Conservation (phyloP, 2,797 vertebrate species). For the Mus caroli region DNA sequence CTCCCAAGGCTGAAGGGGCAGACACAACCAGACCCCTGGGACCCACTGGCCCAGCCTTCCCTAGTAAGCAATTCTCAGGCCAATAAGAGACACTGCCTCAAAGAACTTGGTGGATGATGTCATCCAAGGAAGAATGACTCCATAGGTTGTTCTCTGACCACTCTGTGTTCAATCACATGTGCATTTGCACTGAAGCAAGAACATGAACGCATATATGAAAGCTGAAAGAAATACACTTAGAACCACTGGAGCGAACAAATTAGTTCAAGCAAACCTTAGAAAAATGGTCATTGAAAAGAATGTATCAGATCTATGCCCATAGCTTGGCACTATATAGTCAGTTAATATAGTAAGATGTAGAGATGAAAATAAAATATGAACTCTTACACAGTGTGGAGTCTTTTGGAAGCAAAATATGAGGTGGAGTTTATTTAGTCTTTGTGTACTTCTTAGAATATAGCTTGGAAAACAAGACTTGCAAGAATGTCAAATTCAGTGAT, state of each 20-base stretch:
- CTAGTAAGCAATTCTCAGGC: background rate
- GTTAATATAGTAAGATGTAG: background rate
- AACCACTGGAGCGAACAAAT: conserved; percentile 65
- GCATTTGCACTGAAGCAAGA: background rate
- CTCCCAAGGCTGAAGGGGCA: background rate
- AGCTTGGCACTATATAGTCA: conserved; percentile 10
- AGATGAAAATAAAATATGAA: conserved; percentile 19
- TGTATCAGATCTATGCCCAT: conserved; percentile 43
- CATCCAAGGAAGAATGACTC: background rate
- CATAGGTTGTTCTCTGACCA: background rate
- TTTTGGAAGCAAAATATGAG: conserved; percentile 17
- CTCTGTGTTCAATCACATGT: background rate
- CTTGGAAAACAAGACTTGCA: background rate
- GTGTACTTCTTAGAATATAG: background rate
- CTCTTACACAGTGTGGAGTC: background rate
- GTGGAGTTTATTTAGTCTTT: background rate
- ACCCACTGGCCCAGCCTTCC: background rate
- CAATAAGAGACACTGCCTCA: background rate
- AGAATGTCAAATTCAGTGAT: background rate
- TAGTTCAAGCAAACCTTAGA: conserved; percentile 59
- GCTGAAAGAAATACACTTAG: conserved; percentile 69
- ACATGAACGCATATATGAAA: background rate
- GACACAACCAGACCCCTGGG: background rate
- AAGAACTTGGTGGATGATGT: background rate
- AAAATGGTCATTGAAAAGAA: conserved; percentile 64